Evolutionary conservation across 2,113 vertebrate genomes (phyloP).

Genomic region (Zosterops lateralis): DNA sequence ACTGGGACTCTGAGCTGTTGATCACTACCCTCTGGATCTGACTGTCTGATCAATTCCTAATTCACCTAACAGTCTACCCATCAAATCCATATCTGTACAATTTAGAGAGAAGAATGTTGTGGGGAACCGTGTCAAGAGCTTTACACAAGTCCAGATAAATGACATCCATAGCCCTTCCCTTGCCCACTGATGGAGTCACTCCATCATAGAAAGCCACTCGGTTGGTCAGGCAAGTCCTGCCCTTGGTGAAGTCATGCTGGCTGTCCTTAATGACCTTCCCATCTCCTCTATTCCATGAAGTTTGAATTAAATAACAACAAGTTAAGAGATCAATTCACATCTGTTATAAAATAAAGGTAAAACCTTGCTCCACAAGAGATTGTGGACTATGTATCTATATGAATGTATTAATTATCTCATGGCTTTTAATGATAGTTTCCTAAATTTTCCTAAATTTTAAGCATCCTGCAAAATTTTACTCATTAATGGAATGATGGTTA

Average conservation of each 20-base stretch:
- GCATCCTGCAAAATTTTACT: not conserved
- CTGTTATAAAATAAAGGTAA: not conserved
- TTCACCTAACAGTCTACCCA: not conserved
- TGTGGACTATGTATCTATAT: not conserved
- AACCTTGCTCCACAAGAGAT: not conserved
- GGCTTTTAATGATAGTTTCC: not conserved
- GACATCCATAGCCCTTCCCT: not conserved
- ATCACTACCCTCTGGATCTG: not conserved
- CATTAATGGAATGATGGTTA: not conserved
- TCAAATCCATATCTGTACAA: not conserved
- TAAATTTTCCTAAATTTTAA: not conserved
- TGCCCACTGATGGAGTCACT: not conserved
- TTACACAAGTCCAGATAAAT: not conserved
- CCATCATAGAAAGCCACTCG: not conserved
- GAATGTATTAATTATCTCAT: not conserved
- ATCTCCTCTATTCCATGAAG: not conserved
- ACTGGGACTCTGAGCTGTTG: not conserved
- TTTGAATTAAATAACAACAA: not conserved
- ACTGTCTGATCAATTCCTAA: not conserved
- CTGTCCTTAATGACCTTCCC: not conserved
- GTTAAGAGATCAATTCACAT: not conserved
- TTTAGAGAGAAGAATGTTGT: not conserved
- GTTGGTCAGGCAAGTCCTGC: not conserved
- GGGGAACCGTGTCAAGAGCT: rapidly evolving
- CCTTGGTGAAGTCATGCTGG: not conserved